Base-by-base conservation (phyloP, 2,888 invertebrate species). In the Norana najaformis region DNA sequence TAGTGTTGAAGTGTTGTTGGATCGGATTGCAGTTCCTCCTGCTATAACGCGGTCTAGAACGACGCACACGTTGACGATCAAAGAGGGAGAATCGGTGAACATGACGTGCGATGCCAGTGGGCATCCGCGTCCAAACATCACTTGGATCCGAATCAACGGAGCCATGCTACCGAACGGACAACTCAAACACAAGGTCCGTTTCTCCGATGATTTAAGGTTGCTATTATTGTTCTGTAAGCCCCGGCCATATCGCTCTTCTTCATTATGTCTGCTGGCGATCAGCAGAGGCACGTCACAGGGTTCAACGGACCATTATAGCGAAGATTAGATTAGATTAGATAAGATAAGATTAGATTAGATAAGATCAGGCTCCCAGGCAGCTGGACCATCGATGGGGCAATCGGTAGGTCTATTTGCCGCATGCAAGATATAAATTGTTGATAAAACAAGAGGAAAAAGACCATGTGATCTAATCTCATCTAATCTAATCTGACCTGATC, bases 141-240 rank as follows among this genome's bases (percentile, higher is more conserved):
- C 94, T 1, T 95, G 94, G 94, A 93, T 93, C n/a, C 92, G 94
- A 89, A 93, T 94, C n/a, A 94, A 94, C 91, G 94, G 94, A 30
- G 83, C 34, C 35, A 69, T 90, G 14, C 90, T 92, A 1, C 92
- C 92, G 14, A 90, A 91, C 47, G 91, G 90, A 13, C 41, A 91
- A 35, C 90, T 92, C 18, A 89, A 91, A 35, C 88, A 91, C 20
- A 37, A 39, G 88, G 91, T 91, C 47, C 13, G 18, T 3, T 23
- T 3, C 30, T 47, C 53, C 23, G 11, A 6, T 23, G 11, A 23
- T 53, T 53, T 6, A 30, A 3, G 53, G 53, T 53, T 53, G 53
- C 6, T 53, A 30, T 30, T 53, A 5, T 30, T 53, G 53, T 13
- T 53, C n/a, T n/a, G n/a, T n/a, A n/a, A n/a, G n/a, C n/a, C n/a